Conservation (phyloP, 1,140 invertebrate genomes). For the Zaprionus nigranus region DNA sequence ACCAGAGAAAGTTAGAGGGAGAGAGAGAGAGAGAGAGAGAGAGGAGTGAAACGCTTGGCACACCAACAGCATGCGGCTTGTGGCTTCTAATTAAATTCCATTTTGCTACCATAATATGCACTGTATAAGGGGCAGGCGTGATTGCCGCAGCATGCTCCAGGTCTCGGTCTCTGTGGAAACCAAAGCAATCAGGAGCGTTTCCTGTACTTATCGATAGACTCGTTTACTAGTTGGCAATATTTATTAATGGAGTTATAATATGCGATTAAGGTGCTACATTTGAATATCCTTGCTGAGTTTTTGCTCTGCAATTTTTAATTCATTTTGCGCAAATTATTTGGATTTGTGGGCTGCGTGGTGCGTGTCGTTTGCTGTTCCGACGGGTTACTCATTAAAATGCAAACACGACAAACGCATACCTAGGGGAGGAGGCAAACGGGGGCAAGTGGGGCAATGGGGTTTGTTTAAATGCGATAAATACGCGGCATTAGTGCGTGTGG, state of each 20-base stretch:
- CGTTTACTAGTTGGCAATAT: not conserved
- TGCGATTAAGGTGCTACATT: constrained; percentile 13
- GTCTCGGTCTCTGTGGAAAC: not conserved
- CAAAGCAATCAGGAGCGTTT: not conserved
- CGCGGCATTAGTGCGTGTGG: not conserved
- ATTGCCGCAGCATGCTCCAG: constrained; percentile 2
- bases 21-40: not conserved
- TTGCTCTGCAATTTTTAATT: constrained; percentile 39
- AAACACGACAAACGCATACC: not conserved
- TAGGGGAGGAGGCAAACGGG: not conserved
- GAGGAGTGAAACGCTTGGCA: not conserved
- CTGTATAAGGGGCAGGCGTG: constrained; percentile 43
- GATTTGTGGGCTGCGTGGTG: not conserved
- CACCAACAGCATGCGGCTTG: constrained; percentile 54
- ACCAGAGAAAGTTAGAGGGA: not conserved
- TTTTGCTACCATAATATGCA: constrained; percentile 53
- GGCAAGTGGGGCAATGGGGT: not conserved
- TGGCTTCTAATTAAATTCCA: constrained; percentile 70
- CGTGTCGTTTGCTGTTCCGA: not conserved
- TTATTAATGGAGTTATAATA: not conserved
- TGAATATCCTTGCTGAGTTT: constrained; percentile 38
- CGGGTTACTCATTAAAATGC: constrained; percentile 76
- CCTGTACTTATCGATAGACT: not conserved
- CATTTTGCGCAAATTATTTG: not conserved
- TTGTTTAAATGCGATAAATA: constrained; percentile 21